phyloP scores from a whole-genome alignment of 1,140 invertebrate species.

The Neodiprion lecontei region DNA sequence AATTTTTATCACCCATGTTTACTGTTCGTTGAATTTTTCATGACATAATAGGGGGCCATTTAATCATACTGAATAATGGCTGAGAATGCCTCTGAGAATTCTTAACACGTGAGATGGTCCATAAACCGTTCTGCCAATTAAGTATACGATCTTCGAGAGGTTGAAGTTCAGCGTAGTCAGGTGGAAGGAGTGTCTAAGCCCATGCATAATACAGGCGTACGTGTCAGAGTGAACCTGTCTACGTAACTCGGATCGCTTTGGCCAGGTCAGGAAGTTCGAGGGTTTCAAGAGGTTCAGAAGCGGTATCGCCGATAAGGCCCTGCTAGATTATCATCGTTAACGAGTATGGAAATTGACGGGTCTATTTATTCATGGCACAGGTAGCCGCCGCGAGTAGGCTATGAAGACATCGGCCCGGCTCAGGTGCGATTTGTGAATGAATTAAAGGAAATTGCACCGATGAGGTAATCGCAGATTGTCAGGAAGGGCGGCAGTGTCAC shows the following conservation, averaged over 20 bases:
- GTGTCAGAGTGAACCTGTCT: neutral
- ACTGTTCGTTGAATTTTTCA: too few species aligned
- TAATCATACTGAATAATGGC: too few species aligned
- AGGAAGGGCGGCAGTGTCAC: too few species aligned
- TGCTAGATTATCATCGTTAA: constrained; percentile 47
- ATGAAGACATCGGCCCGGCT: constrained; percentile 43
- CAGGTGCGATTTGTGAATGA: neutral
- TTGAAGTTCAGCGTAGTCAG: neutral
- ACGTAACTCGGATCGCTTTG: constrained; percentile 33
- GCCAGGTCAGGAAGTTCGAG: constrained; percentile 46
- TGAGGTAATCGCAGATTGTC: neutral
- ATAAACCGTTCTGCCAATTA: neutral
- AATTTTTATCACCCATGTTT: too few species aligned
- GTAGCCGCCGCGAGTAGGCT: constrained; percentile 24
- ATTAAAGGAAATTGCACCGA: constrained; percentile 32
- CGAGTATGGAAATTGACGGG: constrained; percentile 55
- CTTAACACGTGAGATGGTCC: neutral
- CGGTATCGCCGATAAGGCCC: constrained; percentile 48
- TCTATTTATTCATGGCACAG: constrained; percentile 54
- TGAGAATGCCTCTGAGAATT: neutral
- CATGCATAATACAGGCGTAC: neutral
- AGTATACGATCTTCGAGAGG: neutral
- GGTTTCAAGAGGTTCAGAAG: constrained; percentile 14
- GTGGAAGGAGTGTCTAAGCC: neutral
- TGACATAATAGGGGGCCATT: too few species aligned